phyloP scores from a whole-genome alignment of 2,888 invertebrate species.

The Pseudanteris insignis region DNA sequence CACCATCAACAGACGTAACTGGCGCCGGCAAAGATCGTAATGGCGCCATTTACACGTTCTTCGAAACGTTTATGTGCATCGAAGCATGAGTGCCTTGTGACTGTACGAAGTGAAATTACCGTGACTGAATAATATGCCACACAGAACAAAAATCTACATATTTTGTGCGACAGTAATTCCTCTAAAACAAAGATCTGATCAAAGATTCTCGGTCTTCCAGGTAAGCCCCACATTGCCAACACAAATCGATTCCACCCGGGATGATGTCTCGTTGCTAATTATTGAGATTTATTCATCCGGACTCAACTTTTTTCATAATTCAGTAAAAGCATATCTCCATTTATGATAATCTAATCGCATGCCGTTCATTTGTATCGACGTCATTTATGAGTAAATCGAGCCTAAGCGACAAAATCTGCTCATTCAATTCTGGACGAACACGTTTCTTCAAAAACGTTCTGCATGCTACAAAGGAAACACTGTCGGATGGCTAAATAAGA shows the following conservation, averaged over 20 bases:
- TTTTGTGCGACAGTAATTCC: constrained; percentile 19
- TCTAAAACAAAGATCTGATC: constrained; percentile 28
- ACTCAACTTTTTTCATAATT: constrained; percentile 9
- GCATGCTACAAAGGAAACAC: too few relatives aligned
- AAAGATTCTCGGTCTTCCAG: constrained; percentile 1
- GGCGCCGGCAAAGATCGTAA: constrained; percentile 45
- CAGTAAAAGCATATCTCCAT: constrained; percentile 26
- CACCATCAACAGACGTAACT: constrained; percentile 33
- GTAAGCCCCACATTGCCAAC: constrained; percentile 24
- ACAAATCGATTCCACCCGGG: constrained; percentile 19
- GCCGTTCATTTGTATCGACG: too few relatives aligned
- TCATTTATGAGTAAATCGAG: too few relatives aligned
- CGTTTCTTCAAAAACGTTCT: too few relatives aligned
- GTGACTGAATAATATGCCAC: constrained; percentile 17
- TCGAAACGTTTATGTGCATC: constrained; percentile 42
- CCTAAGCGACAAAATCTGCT: too few relatives aligned
- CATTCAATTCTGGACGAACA: too few relatives aligned
- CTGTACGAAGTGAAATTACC: constrained; percentile 34
- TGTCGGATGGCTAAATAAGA: too few relatives aligned
- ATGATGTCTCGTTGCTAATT: constrained; percentile 8
- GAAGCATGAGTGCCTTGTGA: constrained; percentile 32
- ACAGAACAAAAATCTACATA: constrained; percentile 20
- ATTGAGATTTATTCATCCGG: constrained; percentile 30
- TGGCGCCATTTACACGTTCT: constrained; percentile 43
- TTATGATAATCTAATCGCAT: constrained; percentile 20